Base-by-base conservation (phyloP, 2,888 invertebrate species). In the Epicampocera succincta region DNA sequence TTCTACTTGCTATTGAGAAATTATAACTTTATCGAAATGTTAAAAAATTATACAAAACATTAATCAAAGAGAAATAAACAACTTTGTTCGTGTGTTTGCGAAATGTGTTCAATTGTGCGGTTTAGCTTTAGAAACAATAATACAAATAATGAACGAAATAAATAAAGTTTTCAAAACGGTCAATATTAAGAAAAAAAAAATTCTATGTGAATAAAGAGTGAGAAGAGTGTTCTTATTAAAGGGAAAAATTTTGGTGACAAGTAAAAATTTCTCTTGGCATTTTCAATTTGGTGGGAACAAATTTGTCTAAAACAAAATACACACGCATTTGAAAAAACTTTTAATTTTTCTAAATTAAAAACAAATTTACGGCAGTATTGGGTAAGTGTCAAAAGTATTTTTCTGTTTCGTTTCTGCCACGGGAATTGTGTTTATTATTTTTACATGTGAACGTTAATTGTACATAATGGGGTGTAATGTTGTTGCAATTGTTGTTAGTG, bases 161-260 rank as follows among this genome's bases (percentile, higher is more conserved):
- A 54, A 44, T 58, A n/a, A 17, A 4, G n/a, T 15, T 3, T 25
- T 48, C 12, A 17, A n/a, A 38, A 3, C 25, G 21, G 15, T 48
- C 33, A 65, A 48, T 38, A 44, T 29, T 8, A 13, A 42, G 5
- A 25, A 52, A 68, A 58, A 25, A 25, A 52, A 68, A 58, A 66
- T 68, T 15, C 8, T 21, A 29, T 44, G 69, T 63, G 54, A 76
- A 46, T 61, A 54, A 76, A 76, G 80, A 81, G 72, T 81, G 80
- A 81, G 80, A 74, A 81, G 68, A 76, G 75, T 56, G 25, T 61
- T 52, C 21, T 29, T 63, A 61, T 46, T 56, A 48, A 38, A 52
- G 38, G 38, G 52, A 17, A 68, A 82, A 78, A 74, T 78, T 81
- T 78, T 72, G 66, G 72, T 77, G 68, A 72, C 48, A 58, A 68